phyloP scores from a whole-genome alignment of 2,888 invertebrate species.

The Dolichomitus sp. region DNA sequence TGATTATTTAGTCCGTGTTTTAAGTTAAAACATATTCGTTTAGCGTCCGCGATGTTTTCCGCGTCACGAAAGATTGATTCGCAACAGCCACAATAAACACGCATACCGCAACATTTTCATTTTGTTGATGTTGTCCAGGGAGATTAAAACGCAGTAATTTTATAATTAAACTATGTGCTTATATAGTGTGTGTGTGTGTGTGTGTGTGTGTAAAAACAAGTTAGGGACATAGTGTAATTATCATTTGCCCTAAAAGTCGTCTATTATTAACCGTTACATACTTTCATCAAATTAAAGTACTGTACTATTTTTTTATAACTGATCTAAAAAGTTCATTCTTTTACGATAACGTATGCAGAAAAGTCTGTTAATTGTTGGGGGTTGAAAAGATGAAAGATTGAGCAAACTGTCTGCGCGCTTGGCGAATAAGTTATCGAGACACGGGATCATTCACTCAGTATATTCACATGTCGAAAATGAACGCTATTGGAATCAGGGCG shows the following conservation, averaged over 20 bases:
- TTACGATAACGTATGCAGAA: background rate
- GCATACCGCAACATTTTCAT: background rate
- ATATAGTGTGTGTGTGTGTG: background rate
- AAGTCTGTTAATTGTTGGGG: background rate
- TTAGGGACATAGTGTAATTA: too few relatives aligned
- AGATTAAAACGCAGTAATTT: background rate
- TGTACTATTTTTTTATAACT: background rate
- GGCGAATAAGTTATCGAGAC: conserved; percentile 43
- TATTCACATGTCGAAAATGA: conserved; percentile 60
- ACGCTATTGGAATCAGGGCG: conserved; percentile 67
- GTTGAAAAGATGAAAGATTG: background rate
- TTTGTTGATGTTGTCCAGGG: background rate
- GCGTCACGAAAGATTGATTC: background rate
- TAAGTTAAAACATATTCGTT: background rate
- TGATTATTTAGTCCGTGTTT: background rate
- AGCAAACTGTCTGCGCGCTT: conserved; percentile 8
- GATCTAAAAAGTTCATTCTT: background rate
- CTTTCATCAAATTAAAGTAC: background rate
- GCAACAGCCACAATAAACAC: background rate
- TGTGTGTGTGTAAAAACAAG: background rate
- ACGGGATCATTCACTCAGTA: conserved; percentile 50
- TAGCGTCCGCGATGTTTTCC: background rate
- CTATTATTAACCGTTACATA: background rate
- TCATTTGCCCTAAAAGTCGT: background rate
- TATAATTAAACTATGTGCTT: background rate